Base-by-base conservation (phyloP, 2,888 invertebrate genomes). In the Philereme transversata region DNA sequence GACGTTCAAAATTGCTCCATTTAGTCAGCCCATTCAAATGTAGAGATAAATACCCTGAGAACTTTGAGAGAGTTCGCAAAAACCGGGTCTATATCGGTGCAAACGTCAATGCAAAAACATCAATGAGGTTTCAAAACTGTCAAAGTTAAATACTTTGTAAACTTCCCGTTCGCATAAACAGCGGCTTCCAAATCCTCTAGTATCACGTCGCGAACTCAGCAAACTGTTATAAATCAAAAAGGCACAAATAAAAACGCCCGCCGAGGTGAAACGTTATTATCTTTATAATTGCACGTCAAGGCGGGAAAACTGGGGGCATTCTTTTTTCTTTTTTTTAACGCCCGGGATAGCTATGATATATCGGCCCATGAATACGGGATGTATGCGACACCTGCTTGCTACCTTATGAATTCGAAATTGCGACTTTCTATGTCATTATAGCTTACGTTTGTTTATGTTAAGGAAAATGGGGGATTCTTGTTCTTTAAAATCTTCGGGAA, bases 221-320 rank as follows among this genome's bases (percentile, higher is more conserved):
- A 79, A 82, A 81, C 83, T 79, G 86, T 82, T 84, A 88, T 91
- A 91, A 90, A 91, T 91, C 91, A 91, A 84, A 91, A 84, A 78
- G 76, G 83, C 83, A 88, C 87, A 89, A 90, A 90, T 90, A 91
- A 90, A 89, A 90, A 83, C 83, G 84, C 79, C 75, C 77, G 83
- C 76, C 82, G 86, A 88, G 88, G 86, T 88, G 90, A 89, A 90
- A 88, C 86, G 88, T 91, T 92, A 91, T 92, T 92, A 92, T 91
- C 90, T 90, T 89, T 92, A 88, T 92, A 92, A 92, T 92, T 92
- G 92, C 89, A 91, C 88, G 91, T 92, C 92, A 91, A 85, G 85
- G 78, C 82, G 83, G 83, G 83, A 82, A 83, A 83, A 79, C 79
- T 75, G 78, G 76, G 74, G 76, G 74, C 73, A 72, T 75, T 75